Evolutionary conservation across 2,797 vertebrate species (phyloP), one percentile per base, ranked within the genome.

Genomic region (Eupleurogrammus muticus): DNA sequence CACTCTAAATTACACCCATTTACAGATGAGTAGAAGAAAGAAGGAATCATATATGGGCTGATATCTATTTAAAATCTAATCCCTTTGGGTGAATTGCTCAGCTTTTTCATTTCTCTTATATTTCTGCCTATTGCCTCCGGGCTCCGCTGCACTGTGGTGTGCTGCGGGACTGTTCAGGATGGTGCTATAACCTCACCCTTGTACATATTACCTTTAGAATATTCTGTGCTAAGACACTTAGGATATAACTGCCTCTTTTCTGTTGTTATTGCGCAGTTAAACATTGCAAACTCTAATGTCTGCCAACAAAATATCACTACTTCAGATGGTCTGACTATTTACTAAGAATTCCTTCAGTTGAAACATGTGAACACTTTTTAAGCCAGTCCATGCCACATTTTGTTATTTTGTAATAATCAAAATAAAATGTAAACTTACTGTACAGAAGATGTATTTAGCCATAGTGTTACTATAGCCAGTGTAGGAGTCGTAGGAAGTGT

Each of bases 61-160:
- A 86, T 91, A 91, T 92, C 89, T 92, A 92, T 92, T 93, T 92
- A 91, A 93, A 91, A 91, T 90, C 89, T 85, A 89, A 87, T 87
- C 76, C 91, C 91, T 91, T 77, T 86, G 90, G 92, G 91, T 85
- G 75, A 82, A 84, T 82, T 76, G 79, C 81, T 81, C 83, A 77
- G 90, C 77, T 79, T 90, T 87, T 87, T 86, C 80, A 86, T 89
- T 89, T 87, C 85, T 90, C 89, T 90, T 89, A 87, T 87, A 86
- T 87, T 90, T 84, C 87, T 90, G 87, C 77, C 84, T 85, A 85
- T 85, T 63, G 90, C 89, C 89, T 83, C 56, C 63, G 64, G 90
- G 89, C 87, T 78, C 77, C 58, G 21, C 71, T 85, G 82, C 35
- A 82, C 83, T 35, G 21, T 19, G 70, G 76, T 73, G 86, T 10